These are phyloP conservation scores for Phacellophora camtschatica DNA, from an alignment of 30 jellyfish, hydroid and myxozoan species.

Conservation along the genomic window DNA sequence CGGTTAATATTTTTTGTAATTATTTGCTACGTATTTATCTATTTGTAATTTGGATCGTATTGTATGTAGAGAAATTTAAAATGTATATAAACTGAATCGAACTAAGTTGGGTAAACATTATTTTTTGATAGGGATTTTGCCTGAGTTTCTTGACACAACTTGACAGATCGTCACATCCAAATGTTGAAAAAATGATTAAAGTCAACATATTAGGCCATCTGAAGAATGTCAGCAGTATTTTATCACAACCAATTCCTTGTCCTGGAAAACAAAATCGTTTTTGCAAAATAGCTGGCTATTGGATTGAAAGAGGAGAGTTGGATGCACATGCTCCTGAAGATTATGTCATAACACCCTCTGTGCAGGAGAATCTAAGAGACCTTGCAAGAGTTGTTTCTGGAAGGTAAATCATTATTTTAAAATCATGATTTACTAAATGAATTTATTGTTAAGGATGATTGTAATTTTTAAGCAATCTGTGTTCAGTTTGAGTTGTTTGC, in stretches of 20 bases:
- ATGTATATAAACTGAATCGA: too few species aligned
- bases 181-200: slow-evolving; percentile 71
- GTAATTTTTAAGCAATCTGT: neutral
- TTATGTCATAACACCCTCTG: slow-evolving; percentile 88
- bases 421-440: too few species aligned
- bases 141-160: slow-evolving; percentile 93
- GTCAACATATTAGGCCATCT: slow-evolving; percentile 65
- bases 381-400: slow-evolving; percentile 96
- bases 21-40: too few species aligned
- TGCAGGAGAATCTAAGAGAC: slow-evolving; percentile 74
- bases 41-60: too few species aligned
- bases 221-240: slow-evolving; percentile 26
- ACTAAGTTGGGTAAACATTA: neutral
- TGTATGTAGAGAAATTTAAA: too few species aligned
- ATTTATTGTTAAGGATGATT: neutral
- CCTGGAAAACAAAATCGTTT: slow-evolving; percentile 54
- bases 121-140: slow-evolving; percentile 82
- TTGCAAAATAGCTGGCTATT: slow-evolving; percentile 78
- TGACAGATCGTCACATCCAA: slow-evolving; percentile 79
- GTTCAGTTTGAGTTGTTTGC: neutral
- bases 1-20: too few species aligned
- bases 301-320: slow-evolving; percentile 79
- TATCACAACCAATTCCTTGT: slow-evolving; percentile 70
- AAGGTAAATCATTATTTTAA: slow-evolving; percentile 56
- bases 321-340: slow-evolving; percentile 28